phyloP scores from a whole-genome alignment of 2,797 vertebrate species.

The Rhinichthys osculus region DNA sequence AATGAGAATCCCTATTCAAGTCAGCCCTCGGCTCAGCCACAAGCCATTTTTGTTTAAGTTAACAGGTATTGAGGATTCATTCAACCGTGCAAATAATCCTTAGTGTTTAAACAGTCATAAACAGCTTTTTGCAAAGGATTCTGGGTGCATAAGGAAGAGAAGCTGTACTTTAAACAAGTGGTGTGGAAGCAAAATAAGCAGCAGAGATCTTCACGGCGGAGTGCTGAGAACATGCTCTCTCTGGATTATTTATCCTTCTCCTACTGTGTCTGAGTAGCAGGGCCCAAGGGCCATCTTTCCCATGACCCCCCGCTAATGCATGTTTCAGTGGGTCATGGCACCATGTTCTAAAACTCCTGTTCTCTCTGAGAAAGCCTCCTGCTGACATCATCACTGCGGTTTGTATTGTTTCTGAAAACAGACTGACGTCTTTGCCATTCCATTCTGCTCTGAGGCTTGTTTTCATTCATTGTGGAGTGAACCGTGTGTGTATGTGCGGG shows the following conservation, averaged over 20 bases:
- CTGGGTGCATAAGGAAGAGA: conserved; percentile 56
- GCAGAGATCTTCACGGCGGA: conserved; percentile 53
- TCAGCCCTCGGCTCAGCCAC: background rate
- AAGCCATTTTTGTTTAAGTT: background rate
- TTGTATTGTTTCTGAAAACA: conserved; percentile 39
- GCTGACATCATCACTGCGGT: conserved; percentile 48
- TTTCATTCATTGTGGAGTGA: conserved; percentile 42
- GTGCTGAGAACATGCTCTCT: conserved; percentile 60
- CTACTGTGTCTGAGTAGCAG: conserved; percentile 65
- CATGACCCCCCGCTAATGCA: conserved; percentile 66
- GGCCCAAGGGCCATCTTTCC: conserved; percentile 69
- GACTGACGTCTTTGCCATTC: conserved; percentile 42
- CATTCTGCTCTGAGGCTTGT: conserved; percentile 43
- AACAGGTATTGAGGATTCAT: conserved; percentile 4
- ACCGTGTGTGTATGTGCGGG: conserved; percentile 1
- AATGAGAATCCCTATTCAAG: background rate
- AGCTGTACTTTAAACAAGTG: conserved; percentile 68
- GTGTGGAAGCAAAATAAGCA: conserved; percentile 69
- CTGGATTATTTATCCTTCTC: conserved; percentile 71
- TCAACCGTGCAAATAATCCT: background rate
- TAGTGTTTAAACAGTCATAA: background rate
- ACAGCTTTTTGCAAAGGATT: conserved; percentile 21
- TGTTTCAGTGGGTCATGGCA: conserved; percentile 34
- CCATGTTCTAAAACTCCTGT: conserved; percentile 17
- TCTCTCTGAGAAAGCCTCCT: conserved; percentile 27